Base-by-base conservation (phyloP, 2,888 invertebrate species). In the Dicranocentrus wangi region DNA sequence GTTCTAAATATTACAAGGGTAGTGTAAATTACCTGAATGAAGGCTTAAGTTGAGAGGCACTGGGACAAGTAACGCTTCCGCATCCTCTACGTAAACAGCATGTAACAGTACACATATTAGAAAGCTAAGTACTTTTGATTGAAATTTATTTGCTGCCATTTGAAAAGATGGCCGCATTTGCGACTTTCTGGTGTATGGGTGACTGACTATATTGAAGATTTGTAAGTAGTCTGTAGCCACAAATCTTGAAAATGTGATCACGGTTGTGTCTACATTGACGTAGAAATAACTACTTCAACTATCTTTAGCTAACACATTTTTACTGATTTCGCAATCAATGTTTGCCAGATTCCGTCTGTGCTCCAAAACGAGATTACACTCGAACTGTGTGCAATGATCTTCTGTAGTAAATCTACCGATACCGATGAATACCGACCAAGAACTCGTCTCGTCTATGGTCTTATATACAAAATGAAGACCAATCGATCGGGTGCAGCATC, bases 41-140 rank as follows among this genome's bases (percentile, higher is more conserved):
- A 65, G 10, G 21, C 51, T 66, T 17, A 82, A 61, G 61, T 82
- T 76, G 10, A 77, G 76, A 82, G 81, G 81, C 81, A 82, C 81
- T 42, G 76, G 81, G 28, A 82, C 81, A 66, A 71, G 58, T 27
- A 82, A 53, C 21, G 76, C 66, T 58, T 70, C 68, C 25, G 55
- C 69, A 53, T 75, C 28, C 10, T 69, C 32, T 7, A 51, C 63
- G 17, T 65, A 58, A 53, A 75, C 58, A 60, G 68, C 47, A 66
- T 23, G 47, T 21, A 79, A 17, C 13, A 72, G 25, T 17, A 60
- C 47, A 66, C 66, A 72, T n/a, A 72, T 32, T 58, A 79, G 51
- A 60, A 72, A 66, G 19, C 66, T 28, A 72, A 79, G 79, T 72
- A 79, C 79, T 70, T 39, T 53, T 10, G n/a, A n/a, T 32, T 27